Evolutionary conservation across 1,140 invertebrate species (phyloP).

Genomic region (Metopolophium dirhodum): DNA sequence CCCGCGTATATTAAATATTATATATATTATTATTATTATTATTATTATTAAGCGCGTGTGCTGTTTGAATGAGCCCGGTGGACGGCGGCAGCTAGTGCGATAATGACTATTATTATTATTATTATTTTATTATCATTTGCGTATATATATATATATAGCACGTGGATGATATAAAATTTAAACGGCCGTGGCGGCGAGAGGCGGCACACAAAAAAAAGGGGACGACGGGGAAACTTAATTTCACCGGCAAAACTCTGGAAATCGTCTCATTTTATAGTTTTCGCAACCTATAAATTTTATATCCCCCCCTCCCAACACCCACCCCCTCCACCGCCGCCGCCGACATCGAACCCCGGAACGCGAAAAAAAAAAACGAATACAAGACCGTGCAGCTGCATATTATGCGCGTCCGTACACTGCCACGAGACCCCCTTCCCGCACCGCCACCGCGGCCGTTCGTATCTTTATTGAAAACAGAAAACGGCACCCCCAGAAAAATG

Average conservation of each 20-base stretch:
- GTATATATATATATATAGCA: conserved; percentile 12
- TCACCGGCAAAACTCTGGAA: conserved; percentile 56
- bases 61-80: neutral
- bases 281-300: conserved; percentile 57
- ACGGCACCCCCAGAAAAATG: conserved; percentile 55
- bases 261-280: conserved; percentile 58
- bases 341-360: neutral
- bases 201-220: neutral
- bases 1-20: neutral
- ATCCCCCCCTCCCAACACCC: neutral
- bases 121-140: neutral
- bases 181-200: neutral
- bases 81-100: neutral
- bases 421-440: conserved; percentile 8
- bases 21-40: conserved; percentile 6
- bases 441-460: conserved; percentile 27
- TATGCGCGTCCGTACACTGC: conserved; percentile 40
- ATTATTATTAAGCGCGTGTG: neutral
- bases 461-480: conserved; percentile 57
- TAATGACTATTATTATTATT: conserved; percentile 32
- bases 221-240: conserved; percentile 54
- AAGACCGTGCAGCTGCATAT: conserved; percentile 56
- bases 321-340: neutral
- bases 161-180: conserved; percentile 49
- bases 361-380: neutral